Evolutionary conservation across 2,888 invertebrate genomes (phyloP), one percentile per base, ranked within the genome.

Genomic region (Nebria brevicollis): DNA sequence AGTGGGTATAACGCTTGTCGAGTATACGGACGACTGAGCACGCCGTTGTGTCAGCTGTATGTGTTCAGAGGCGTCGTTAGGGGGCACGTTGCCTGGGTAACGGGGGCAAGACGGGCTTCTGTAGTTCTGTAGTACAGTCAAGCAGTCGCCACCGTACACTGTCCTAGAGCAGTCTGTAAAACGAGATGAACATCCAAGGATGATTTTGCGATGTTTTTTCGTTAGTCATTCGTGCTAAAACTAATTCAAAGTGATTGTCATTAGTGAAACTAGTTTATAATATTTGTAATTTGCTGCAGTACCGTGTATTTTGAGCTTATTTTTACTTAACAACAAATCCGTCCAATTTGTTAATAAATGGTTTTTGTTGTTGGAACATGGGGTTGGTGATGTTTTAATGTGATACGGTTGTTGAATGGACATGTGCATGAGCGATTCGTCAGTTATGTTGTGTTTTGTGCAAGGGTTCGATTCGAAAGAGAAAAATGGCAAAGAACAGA

Each of bases 371-470:
- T 25, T 70, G 70, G 4, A 15, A 3, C 1, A 13, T 70, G 70
- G 25, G 8, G 2, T 15, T 13, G 15, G 1, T 25, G 6, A 34
- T 34, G 70, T 11, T 70, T 6, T 70, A 20, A 6, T 70, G 13
- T 70, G 20, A 54, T 54, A 2, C 54, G 54, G 54, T 54, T 8
- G 11, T 54, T 54, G 54, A 54, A 54, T 54, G 13, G 75, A 79
- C 81, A 85, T 85, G 86, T 85, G 85, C 81, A 84, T 84, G 82
- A 87, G 87, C 84, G 89, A 88, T 85, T 87, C 88, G 88, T 54
- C 54, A 54, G 93, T 92, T 89, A 94, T 94, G 94, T 90, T 93
- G 89, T 93, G 93, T 90, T 93, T 93, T 86, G 93, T 93, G 86
- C 93, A 93, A 90, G 92, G 93, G 83, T 93, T 93, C 87, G 91